Evolutionary conservation across 35 echinoderm and acorn worm genomes (phyloP), one percentile per base, ranked within the genome.

Genomic region (Lytechinus variegatus): DNA sequence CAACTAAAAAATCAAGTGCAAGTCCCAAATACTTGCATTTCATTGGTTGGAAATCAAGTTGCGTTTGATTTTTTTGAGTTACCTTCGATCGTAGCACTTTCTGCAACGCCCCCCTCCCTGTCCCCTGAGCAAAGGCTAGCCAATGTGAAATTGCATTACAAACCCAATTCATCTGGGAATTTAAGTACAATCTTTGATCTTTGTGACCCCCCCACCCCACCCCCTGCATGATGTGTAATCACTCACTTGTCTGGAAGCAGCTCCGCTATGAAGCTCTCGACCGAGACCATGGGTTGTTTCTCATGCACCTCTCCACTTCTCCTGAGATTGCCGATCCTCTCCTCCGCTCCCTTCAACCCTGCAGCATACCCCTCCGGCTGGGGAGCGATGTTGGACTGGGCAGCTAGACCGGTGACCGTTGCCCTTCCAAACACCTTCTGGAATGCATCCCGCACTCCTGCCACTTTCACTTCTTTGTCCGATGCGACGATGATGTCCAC

Each of bases 211-310:
- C 33, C 33, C 33, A 44, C 33, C 33, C 33, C 33, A 44, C 33
- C 33, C 10, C 33, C 28, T 19, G 6, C 14, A 12, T 6, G 5
- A 29, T 44, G 28, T 21, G 21, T 3, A 91, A 4, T 79, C 16
- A 97, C 98, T 96, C 94, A 99, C 98, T 99, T 99, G 54, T 99
- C 98, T n/a, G 98, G 98, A 2, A 99, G 94, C 79, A 99, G 91
- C 91, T 99, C 98, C 27, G 96, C 97, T 58, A 99, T 99, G 94
- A 99, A 99, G 92, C 95, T 99, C 95, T 99, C 98, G 8, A 99
- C 95, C 16, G 98, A 93, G 9, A 99, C 96, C 33, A 96, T 91
- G 5, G 96, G 94, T 61, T 99, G 98, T 86, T 96, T 98, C 60
- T 99, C 98, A 52, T 96, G 96, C 8, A 99, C 96, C 55, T 90